Conservation (phyloP, 2,888 invertebrate genomes). For the Drosophila kambysellisi region DNA sequence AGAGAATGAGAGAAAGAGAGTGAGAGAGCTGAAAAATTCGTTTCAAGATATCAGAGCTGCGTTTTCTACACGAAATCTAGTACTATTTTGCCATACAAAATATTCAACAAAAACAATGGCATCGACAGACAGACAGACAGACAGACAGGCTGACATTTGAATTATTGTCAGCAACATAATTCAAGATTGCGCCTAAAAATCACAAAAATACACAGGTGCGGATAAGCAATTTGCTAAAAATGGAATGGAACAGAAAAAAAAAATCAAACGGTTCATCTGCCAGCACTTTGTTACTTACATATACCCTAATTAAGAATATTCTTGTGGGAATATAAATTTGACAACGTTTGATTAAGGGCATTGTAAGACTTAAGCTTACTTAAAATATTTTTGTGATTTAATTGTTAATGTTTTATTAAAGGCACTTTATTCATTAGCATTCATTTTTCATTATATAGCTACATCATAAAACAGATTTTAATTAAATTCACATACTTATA, state of each 20-base stretch:
- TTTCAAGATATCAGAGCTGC: constrained; percentile 12
- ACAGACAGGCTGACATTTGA: constrained; percentile 58
- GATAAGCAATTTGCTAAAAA: constrained; percentile 54
- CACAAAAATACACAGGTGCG: constrained; percentile 49
- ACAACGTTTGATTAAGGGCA: neutral
- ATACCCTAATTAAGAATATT: neutral
- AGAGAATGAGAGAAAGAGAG: neutral
- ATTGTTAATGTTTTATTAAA: neutral
- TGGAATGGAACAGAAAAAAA: constrained; percentile 13
- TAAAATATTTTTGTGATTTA: too few species aligned
- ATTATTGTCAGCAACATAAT: constrained; percentile 53
- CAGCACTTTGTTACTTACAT: neutral
- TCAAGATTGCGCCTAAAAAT: constrained; percentile 34
- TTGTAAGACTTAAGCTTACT: neutral
- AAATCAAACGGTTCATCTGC: constrained; percentile 5
- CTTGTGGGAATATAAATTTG: neutral
- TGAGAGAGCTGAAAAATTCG: constrained; percentile 22
- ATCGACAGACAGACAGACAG: neutral
- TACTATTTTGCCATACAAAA: constrained; percentile 18
- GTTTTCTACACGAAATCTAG: constrained; percentile 28
- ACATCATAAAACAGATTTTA: neutral
- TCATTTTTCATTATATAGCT: neutral
- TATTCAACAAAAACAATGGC: constrained; percentile 9
- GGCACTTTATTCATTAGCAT: neutral
- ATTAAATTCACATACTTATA: neutral